Evolutionary conservation across 2,113 vertebrate species (phyloP).

Genomic region (Microtus ochrogaster): DNA sequence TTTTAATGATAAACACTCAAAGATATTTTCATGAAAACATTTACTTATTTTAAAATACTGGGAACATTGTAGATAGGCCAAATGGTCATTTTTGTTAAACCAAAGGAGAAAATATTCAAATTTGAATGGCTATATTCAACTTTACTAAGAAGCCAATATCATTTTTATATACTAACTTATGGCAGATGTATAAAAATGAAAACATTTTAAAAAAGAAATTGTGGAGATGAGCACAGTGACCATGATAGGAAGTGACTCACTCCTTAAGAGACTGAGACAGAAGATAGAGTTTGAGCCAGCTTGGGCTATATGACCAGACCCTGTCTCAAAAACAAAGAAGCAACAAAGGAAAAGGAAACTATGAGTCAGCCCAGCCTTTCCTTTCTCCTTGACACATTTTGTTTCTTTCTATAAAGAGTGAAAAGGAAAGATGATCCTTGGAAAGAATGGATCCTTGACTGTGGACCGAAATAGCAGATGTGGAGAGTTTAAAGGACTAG

Average conservation of each 20-base stretch:
- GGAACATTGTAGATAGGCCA: neutral
- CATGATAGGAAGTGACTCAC: too few relatives aligned
- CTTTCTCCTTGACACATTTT: neutral
- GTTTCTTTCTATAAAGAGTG: conserved; percentile 47
- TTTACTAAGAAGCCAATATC: conserved; percentile 2
- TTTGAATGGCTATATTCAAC: neutral
- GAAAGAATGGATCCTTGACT: conserved; percentile 2
- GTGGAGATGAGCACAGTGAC: neutral
- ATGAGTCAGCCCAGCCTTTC: neutral
- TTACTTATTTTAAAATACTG: conserved; percentile 38
- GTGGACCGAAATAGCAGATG: conserved; percentile 45
- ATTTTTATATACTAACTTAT: conserved; percentile 30
- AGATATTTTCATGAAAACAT: conserved; percentile 49
- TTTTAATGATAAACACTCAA: conserved; percentile 50
- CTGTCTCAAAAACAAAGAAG: neutral
- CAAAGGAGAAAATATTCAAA: conserved; percentile 1
- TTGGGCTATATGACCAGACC: neutral
- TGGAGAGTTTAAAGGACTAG: conserved; percentile 1
- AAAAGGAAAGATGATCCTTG: conserved; percentile 51
- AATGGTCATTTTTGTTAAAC: conserved; percentile 11
- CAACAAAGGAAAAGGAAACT: neutral
- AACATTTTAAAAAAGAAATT: neutral
- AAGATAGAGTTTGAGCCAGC: neutral
- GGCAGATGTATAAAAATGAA: conserved; percentile 11
- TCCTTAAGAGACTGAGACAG: neutral